Evolutionary conservation across 1,140 invertebrate species (phyloP).

Genomic region (Eurosta solidaginis): DNA sequence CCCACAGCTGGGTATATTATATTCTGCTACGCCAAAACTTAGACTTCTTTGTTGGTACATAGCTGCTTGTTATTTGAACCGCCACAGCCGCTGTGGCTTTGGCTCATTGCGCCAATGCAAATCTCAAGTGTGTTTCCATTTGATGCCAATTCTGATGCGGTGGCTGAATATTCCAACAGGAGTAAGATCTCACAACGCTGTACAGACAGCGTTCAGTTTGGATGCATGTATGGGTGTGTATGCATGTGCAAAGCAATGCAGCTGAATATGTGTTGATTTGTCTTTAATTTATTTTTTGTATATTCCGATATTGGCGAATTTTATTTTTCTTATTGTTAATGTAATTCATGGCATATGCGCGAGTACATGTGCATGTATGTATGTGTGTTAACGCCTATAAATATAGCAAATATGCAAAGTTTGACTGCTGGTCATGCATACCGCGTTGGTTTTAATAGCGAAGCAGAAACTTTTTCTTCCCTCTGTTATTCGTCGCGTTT

Average conservation of each 20-base stretch:
- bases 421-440: not conserved
- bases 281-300: not conserved
- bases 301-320: not conserved
- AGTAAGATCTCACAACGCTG: not conserved
- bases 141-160: not conserved
- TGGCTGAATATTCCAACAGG: not conserved
- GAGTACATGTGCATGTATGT: too few species aligned
- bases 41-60: too few species aligned
- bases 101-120: slow-evolving; percentile 18
- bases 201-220: not conserved
- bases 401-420: not conserved
- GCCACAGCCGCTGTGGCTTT: not conserved
- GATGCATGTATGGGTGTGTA: not conserved
- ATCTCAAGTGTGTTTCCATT: slow-evolving; percentile 19
- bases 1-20: too few species aligned
- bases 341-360: not conserved
- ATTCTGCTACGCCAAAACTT: too few species aligned
- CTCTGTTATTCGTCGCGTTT: too few species aligned
- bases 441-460: not conserved
- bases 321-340: not conserved
- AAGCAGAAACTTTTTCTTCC: not conserved
- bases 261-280: not conserved
- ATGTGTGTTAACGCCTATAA: not conserved
- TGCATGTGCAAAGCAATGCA: not conserved
- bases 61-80: not conserved